Evolutionary conservation across 2,797 vertebrate genomes (phyloP), one percentile per base, ranked within the genome.

Genomic region (Ibycter americanus): DNA sequence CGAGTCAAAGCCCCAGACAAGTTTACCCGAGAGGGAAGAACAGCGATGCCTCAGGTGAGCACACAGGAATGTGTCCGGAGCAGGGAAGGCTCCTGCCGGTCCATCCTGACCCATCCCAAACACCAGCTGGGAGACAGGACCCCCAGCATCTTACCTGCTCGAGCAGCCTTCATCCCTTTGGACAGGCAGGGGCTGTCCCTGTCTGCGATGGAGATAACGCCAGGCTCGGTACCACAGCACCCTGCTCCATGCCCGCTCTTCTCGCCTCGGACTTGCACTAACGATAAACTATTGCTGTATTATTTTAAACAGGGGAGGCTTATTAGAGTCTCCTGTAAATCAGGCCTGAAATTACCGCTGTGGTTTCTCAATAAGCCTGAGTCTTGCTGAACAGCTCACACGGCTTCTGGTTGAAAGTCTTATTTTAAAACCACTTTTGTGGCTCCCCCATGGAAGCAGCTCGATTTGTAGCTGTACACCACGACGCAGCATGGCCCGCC

Each of bases 381-480:
- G 70, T 34, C 68, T 54, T 59, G 47, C 85, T 59, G 77, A 90
- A 91, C 31, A 34, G 66, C 55, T 88, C 87, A 29, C 0, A 0
- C 10, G 11, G 83, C 49, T 92, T 42, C 73, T 90, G 56, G 61
- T 63, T 83, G 84, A 77, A 90, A 80, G 93, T 91, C 68, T 68
- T 49, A n/a, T 68, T 94, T 93, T 90, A 61, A 95, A 90, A 40
- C 23, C 72, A 34, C 80, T 90, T 96, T 92, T 82, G 90, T 23
- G 72, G 46, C 54, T 93, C 90, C 73, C 77, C 62, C 70, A 29
- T 76, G 90, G 58, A 84, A 91, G 85, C 70, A 66, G 90, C 83
- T 82, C 65, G 1, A 58, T 91, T 78, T 89, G 95, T 90, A 84
- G 91, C 86, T 46, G 26, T 31, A 29, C 34, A 34, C 44, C 68